phyloP scores from a whole-genome alignment of 2,113 vertebrate species.

The Solenodon paradoxus region DNA sequence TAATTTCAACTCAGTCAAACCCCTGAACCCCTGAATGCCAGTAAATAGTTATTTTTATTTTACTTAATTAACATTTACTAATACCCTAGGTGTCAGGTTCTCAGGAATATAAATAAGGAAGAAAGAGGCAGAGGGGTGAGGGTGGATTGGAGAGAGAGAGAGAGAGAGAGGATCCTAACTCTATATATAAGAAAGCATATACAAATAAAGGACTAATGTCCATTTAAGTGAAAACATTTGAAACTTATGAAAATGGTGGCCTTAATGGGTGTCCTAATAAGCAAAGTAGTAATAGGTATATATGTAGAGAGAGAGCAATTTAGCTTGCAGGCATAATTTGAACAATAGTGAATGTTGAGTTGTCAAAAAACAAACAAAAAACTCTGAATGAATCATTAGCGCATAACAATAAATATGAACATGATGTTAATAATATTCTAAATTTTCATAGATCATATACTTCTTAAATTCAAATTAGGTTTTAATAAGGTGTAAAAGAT shows the following conservation, averaged over 20 bases:
- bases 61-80: background rate
- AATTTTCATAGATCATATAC: background rate
- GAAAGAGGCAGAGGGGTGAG: too few relatives aligned
- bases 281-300: background rate
- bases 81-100: background rate
- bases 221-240: background rate
- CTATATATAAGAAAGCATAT: background rate
- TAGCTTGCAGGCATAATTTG: background rate
- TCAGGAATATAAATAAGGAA: background rate
- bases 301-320: background rate
- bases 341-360: background rate
- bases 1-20: background rate
- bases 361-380: too few relatives aligned
- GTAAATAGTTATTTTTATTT: background rate
- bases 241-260: background rate
- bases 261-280: background rate
- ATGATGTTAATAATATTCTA: background rate
- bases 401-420: background rate
- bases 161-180: background rate
- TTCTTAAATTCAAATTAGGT: background rate
- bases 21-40: background rate
- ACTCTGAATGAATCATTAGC: too few relatives aligned
- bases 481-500: background rate
- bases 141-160: background rate
- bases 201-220: background rate